Conservation (phyloP, 1,140 invertebrate genomes). For the Akabosia matsudoensis region DNA sequence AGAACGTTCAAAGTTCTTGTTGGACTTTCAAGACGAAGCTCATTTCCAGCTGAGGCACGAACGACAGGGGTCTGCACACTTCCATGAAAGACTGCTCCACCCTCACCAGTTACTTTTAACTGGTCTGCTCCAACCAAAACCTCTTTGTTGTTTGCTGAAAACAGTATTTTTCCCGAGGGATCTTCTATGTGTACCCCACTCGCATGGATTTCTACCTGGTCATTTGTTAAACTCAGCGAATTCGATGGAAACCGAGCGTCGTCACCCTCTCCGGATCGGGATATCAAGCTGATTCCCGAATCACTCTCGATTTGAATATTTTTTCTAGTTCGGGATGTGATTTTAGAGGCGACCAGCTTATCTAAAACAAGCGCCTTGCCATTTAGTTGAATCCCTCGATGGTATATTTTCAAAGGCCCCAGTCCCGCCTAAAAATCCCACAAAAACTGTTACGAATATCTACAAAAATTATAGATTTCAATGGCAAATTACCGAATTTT, state of each 20-base stretch:
- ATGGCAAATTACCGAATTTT: conserved; percentile 36
- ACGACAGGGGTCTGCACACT: conserved; percentile 77
- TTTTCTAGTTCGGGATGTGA: conserved; percentile 73
- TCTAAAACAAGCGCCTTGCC: conserved; percentile 82
- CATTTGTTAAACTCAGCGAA: neutral
- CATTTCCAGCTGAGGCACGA: conserved; percentile 69
- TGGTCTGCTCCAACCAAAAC: conserved; percentile 73
- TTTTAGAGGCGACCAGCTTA: conserved; percentile 75
- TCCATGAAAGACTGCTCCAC: conserved; percentile 71
- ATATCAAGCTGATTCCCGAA: neutral
- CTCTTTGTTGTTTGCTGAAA: conserved; percentile 76
- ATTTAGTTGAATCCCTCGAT: conserved; percentile 76
- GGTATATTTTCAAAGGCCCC: conserved; percentile 81
- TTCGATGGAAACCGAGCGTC: neutral
- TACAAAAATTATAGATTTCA: neutral
- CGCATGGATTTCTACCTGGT: conserved; percentile 63
- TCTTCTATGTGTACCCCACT: conserved; percentile 75
- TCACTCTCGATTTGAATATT: conserved; percentile 63
- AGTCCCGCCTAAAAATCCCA: conserved; percentile 77
- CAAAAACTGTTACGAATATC: neutral
- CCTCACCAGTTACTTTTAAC: conserved; percentile 66
- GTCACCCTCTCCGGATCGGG: neutral
- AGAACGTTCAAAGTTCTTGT: neutral
- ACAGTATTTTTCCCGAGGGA: conserved; percentile 67
- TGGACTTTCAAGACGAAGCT: conserved; percentile 53